phyloP scores from a whole-genome alignment of 2,888 invertebrate species.

The Brenthis ino region DNA sequence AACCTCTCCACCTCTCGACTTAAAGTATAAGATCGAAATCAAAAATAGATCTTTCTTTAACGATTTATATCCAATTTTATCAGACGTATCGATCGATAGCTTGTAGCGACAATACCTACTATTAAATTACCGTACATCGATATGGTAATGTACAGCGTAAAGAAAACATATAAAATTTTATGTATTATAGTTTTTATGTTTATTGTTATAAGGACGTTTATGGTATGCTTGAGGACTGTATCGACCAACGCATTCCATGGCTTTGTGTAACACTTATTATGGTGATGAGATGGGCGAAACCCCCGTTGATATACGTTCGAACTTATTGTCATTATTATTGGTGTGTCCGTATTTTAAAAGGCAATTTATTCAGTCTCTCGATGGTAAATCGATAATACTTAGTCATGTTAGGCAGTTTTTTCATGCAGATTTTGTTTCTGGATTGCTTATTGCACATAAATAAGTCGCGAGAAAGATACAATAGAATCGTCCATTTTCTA shows the following conservation, averaged over 20 bases:
- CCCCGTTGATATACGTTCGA: constrained; percentile 75
- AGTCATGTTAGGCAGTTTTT: constrained; percentile 40
- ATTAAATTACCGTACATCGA: constrained; percentile 39
- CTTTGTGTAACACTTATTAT: constrained; percentile 56
- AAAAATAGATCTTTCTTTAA: not conserved
- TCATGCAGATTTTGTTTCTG: constrained; percentile 1
- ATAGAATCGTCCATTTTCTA: constrained; percentile 1
- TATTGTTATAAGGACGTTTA: constrained; percentile 18
- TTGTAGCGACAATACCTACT: constrained; percentile 63
- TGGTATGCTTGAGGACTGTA: constrained; percentile 33
- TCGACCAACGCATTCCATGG: constrained; percentile 43
- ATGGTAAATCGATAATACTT: constrained; percentile 70
- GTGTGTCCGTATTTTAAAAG: constrained; percentile 72
- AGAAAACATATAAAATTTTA: constrained; percentile 27
- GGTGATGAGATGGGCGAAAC: constrained; percentile 81
- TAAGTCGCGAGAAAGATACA: constrained; percentile 19
- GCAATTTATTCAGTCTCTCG: constrained; percentile 68
- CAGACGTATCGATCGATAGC: constrained; percentile 66
- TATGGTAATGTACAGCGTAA: constrained; percentile 33
- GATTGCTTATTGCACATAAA: not conserved
- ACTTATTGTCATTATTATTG: constrained; percentile 75
- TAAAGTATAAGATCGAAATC: constrained; percentile 1
- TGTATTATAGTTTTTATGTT: constrained; percentile 29
- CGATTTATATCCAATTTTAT: constrained; percentile 47
- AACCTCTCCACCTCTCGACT: not conserved